These are phyloP conservation scores for Meandrina meandrites DNA, from an alignment of 92 coral and sea anemone species.

Conservation along the genomic window DNA sequence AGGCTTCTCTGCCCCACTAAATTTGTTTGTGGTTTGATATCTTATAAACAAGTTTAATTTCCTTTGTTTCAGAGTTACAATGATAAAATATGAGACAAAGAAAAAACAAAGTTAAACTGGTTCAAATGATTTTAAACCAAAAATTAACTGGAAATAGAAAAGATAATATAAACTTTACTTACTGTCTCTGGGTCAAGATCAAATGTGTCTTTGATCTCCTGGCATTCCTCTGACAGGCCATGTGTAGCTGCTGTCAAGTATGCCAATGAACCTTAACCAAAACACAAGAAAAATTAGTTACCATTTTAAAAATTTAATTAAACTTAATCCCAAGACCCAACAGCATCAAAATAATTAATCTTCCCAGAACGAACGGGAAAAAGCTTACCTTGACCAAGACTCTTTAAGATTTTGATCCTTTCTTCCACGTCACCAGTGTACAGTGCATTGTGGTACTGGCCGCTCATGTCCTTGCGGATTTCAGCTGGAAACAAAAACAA, in stretches of 20 bases:
- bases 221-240: slow-evolving; percentile 87
- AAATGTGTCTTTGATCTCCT: slow-evolving; percentile 82
- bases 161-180: slow-evolving; percentile 22
- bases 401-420: slow-evolving; percentile 88
- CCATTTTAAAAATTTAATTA: neutral
- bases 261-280: slow-evolving; percentile 73
- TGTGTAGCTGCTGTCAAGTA: slow-evolving; percentile 98
- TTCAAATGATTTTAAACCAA: neutral
- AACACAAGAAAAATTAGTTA: neutral
- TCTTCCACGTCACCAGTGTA: slow-evolving; percentile 99
- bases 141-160: neutral
- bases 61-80: no score
- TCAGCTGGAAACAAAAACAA: slow-evolving; percentile 67
- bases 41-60: no score
- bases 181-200: slow-evolving; percentile 81
- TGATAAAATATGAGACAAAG: neutral
- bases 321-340: neutral
- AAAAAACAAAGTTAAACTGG: neutral
- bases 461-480: slow-evolving; percentile 97
- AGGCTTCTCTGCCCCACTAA: no score
- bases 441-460: slow-evolving; percentile 98
- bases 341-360: neutral
- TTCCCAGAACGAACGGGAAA: neutral
- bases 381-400: slow-evolving; percentile 90
- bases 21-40: no score